Evolutionary conservation across 2,113 vertebrate genomes (phyloP).

Genomic region (Camarhynchus parvulus): DNA sequence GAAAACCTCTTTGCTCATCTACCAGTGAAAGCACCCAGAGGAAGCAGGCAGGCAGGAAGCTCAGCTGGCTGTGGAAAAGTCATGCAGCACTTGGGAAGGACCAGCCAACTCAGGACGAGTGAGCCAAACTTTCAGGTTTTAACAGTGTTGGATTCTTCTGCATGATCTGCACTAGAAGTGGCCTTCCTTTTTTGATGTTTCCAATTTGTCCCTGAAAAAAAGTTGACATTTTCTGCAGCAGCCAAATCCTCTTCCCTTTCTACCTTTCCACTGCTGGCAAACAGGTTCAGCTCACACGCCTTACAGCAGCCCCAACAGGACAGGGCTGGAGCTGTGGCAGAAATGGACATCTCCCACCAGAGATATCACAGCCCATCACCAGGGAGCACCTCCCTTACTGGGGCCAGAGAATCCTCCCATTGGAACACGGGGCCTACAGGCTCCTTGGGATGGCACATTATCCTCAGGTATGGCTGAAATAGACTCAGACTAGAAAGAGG

Average conservation of each 20-base stretch:
- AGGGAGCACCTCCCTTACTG: not conserved
- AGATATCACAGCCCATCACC: not conserved
- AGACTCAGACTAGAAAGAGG: not conserved
- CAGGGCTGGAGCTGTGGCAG: not conserved
- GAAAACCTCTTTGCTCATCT: not conserved
- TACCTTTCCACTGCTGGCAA: not conserved
- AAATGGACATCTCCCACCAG: not conserved
- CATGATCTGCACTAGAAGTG: not conserved
- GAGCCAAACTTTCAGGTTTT: not conserved
- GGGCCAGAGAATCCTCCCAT: not conserved
- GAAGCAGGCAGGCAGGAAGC: not conserved
- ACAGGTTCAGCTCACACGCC: not conserved
- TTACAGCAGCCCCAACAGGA: not conserved
- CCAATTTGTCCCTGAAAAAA: not conserved
- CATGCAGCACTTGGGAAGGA: not conserved
- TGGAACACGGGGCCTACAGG: not conserved
- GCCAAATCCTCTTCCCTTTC: not conserved
- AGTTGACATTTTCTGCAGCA: not conserved
- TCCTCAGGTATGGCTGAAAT: not conserved
- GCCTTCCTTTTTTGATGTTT: not conserved
- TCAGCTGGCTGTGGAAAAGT: rapidly evolving
- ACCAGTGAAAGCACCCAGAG: not conserved
- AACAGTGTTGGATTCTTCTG: not conserved
- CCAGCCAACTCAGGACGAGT: not conserved
- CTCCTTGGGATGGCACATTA: not conserved